phyloP scores from a whole-genome alignment of 23 tunicate genomes.

The Aplidium turbinatum region DNA sequence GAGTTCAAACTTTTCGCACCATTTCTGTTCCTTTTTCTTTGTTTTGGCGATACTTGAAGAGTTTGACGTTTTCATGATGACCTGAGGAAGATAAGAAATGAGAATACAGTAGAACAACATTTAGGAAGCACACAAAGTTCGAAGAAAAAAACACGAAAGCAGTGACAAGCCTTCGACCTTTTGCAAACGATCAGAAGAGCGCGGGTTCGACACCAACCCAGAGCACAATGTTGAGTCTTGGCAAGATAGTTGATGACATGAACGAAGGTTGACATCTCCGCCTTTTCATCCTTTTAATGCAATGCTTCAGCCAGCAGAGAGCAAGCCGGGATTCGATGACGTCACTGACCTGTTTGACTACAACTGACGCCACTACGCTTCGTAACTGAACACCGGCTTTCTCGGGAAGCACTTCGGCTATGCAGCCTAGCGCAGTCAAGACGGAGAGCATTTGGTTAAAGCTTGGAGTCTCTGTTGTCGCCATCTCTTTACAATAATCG shows the following conservation, averaged over 20 bases:
- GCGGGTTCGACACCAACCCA: no score
- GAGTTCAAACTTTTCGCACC: slow-evolving; percentile 73
- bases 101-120: no score
- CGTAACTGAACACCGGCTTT: slow-evolving; percentile 59
- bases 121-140: no score
- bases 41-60: background rate
- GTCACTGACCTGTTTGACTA: slow-evolving; percentile 80
- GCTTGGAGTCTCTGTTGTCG: slow-evolving; percentile 24
- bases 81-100: slow-evolving; percentile 40
- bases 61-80: slow-evolving; percentile 70
- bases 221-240: no score
- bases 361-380: slow-evolving; percentile 56
- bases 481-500: slow-evolving; percentile 69
- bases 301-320: no score
- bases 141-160: no score
- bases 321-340: background rate
- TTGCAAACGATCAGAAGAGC: no score
- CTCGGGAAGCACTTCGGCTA: slow-evolving; percentile 80
- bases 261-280: no score
- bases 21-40: slow-evolving; percentile 69
- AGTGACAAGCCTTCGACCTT: no score
- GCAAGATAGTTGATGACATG: no score
- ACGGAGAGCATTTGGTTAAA: slow-evolving; percentile 48
- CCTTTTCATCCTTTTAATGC: no score
- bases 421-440: slow-evolving; percentile 78